phyloP scores from a whole-genome alignment of 2,888 invertebrate species.

The Macropis europaea region DNA sequence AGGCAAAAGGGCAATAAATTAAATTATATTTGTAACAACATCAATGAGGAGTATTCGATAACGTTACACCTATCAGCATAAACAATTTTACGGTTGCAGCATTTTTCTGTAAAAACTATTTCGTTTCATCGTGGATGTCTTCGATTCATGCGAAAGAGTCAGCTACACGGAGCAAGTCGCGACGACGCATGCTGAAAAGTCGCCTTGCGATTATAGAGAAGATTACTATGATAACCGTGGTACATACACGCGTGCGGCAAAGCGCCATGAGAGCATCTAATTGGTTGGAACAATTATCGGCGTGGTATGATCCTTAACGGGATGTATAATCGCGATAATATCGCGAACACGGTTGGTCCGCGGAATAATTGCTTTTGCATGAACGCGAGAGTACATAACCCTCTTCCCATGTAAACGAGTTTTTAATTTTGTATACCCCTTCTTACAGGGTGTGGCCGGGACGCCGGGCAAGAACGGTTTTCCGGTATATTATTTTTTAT shows the following conservation, averaged over 20 bases:
- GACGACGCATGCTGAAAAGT: conserved; percentile 11
- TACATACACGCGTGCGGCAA: conserved; percentile 27
- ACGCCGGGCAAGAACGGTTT: conserved; percentile 93
- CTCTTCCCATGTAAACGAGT: conserved; percentile 58
- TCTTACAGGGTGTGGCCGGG: conserved; percentile 88
- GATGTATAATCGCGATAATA: conserved; percentile 36
- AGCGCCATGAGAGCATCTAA: conserved; percentile 47
- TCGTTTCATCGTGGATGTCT: neutral
- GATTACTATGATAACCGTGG: conserved; percentile 11
- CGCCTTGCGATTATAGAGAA: conserved; percentile 29
- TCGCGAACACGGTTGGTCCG: conserved; percentile 43
- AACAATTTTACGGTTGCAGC: too few relatives aligned
- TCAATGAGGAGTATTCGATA: too few relatives aligned
- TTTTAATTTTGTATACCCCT: conserved; percentile 79
- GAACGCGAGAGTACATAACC: conserved; percentile 54
- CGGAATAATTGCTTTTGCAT: conserved; percentile 63
- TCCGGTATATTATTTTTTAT: conserved; percentile 88
- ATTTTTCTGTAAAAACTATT: too few relatives aligned
- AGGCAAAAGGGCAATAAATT: too few relatives aligned
- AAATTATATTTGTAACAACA: too few relatives aligned
- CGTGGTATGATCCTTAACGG: conserved; percentile 25
- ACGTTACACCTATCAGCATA: too few relatives aligned
- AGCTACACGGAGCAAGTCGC: neutral
- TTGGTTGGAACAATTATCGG: conserved; percentile 60
- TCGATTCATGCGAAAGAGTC: too few relatives aligned